phyloP scores from a whole-genome alignment of 1,140 invertebrate species.

The Lordiphosa mommai region DNA sequence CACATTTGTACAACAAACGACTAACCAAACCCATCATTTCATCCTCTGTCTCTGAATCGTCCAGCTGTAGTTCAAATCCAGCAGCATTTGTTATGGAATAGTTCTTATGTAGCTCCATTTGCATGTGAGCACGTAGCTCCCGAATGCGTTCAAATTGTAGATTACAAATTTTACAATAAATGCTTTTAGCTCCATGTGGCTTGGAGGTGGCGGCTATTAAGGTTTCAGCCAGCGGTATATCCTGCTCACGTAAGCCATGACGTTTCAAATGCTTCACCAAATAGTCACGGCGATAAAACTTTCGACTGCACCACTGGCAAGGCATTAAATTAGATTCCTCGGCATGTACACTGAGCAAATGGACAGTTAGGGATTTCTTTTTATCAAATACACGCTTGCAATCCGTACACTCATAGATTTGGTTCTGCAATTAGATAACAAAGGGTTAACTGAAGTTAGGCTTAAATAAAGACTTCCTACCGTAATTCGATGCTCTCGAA shows the following conservation, averaged over 20 bases:
- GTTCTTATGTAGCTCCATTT: slow-evolving; percentile 44
- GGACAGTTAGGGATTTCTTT: slow-evolving; percentile 81
- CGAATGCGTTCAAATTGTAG: slow-evolving; percentile 47
- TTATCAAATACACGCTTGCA: slow-evolving; percentile 80
- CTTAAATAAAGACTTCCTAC: slow-evolving; percentile 8
- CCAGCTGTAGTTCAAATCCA: slow-evolving; percentile 59
- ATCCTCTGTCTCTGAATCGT: slow-evolving; percentile 71
- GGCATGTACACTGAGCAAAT: slow-evolving; percentile 80
- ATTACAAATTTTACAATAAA: slow-evolving; percentile 66
- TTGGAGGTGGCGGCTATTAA: slow-evolving; percentile 54
- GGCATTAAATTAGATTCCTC: slow-evolving; percentile 77
- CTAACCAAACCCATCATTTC: slow-evolving; percentile 11
- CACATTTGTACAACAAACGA: slow-evolving; percentile 72
- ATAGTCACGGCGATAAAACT: slow-evolving; percentile 81
- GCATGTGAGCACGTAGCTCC: slow-evolving; percentile 54
- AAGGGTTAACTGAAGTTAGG: not conserved
- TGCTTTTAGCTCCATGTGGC: slow-evolving; percentile 60
- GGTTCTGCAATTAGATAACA: slow-evolving; percentile 33
- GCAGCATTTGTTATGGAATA: slow-evolving; percentile 72
- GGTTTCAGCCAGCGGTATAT: slow-evolving; percentile 61
- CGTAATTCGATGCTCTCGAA: slow-evolving; percentile 52
- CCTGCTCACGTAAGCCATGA: slow-evolving; percentile 54
- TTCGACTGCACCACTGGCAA: slow-evolving; percentile 81
- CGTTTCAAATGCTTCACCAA: slow-evolving; percentile 63
- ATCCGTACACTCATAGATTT: slow-evolving; percentile 79